Conservation (phyloP, 2,113 vertebrate species). For the Recurvirostra avosetta region DNA sequence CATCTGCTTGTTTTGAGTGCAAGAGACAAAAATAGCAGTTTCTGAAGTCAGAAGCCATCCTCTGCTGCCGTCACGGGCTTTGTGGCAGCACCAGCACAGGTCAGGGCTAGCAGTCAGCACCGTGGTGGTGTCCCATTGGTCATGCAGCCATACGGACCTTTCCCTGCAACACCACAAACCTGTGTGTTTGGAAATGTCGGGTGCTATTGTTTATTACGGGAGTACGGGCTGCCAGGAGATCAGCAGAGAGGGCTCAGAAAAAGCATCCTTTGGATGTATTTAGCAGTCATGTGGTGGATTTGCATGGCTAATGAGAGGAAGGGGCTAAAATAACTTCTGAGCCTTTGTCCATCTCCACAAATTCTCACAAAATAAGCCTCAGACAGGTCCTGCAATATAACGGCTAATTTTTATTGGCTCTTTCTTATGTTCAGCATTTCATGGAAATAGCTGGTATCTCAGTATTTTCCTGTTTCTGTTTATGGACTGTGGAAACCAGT, state of each 20-base stretch:
- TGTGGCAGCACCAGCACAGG: neutral
- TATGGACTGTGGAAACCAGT: neutral
- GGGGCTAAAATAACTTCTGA: neutral
- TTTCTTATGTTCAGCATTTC: neutral
- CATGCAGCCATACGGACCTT: neutral
- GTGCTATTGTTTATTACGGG: neutral
- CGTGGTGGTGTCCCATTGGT: accelerated
- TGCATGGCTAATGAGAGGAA: neutral
- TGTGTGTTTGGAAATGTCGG: accelerated
- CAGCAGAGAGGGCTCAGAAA: neutral
- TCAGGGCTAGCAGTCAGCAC: neutral
- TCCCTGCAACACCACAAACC: neutral
- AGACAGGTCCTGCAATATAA: neutral
- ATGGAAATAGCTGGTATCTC: neutral
- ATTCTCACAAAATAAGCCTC: neutral
- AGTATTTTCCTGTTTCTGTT: neutral
- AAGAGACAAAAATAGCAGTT: neutral
- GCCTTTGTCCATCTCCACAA: neutral
- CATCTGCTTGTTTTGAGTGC: neutral
- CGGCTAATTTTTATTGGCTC: neutral
- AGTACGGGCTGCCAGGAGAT: neutral
- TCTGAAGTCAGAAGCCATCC: neutral
- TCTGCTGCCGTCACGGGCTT: neutral
- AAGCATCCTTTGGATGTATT: neutral
- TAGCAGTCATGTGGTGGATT: neutral